These are phyloP conservation scores for Rhopalosiphum nymphaeae DNA, from an alignment of 2,888 invertebrate species.

Conservation along the genomic window DNA sequence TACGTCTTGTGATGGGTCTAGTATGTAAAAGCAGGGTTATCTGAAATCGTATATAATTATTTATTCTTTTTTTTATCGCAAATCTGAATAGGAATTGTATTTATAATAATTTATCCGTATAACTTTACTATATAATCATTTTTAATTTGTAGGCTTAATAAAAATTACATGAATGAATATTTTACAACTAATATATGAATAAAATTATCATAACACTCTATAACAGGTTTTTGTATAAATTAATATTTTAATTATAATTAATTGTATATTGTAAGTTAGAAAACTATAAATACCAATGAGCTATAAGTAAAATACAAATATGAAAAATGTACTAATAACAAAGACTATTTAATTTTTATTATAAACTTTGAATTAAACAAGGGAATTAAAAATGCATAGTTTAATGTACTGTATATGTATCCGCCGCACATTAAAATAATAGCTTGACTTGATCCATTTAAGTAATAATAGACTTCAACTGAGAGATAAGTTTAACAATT, in stretches of 20 bases:
- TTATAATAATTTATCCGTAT: neutral
- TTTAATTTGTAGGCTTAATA: neutral
- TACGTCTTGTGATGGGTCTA: neutral
- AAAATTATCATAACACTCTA: neutral
- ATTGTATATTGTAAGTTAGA: neutral
- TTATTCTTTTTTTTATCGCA: neutral
- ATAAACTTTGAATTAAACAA: neutral
- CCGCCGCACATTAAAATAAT: neutral
- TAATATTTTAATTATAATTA: neutral
- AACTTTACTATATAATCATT: neutral
- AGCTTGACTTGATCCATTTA: neutral
- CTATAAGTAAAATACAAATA: neutral
- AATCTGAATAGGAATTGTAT: neutral
- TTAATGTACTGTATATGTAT: neutral
- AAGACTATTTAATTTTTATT: neutral
- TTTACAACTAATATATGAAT: neutral
- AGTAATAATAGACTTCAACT: slow-evolving; percentile 3
- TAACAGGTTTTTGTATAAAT: neutral
- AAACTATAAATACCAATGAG: neutral
- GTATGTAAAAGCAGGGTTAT: neutral
- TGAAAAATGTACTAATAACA: neutral
- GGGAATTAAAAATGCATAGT: neutral
- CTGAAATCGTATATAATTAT: neutral
- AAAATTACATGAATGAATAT: neutral
- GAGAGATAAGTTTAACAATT: slow-evolving; percentile 18